Evolutionary conservation across 2,797 vertebrate species (phyloP).

Genomic region (Parambassis ranga): DNA sequence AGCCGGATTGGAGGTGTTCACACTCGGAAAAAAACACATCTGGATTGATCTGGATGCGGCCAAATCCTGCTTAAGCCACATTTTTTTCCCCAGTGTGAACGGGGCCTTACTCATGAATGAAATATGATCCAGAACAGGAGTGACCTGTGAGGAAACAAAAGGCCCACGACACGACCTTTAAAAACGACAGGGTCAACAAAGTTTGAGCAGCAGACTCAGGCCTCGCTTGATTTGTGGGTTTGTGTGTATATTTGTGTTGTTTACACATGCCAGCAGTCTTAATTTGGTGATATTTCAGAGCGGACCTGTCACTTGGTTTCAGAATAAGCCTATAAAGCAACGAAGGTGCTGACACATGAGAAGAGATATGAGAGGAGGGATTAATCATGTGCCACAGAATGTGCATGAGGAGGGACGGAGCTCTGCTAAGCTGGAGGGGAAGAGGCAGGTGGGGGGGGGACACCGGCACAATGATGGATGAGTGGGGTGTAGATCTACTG

Average conservation of each 20-base stretch:
- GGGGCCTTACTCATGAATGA: too few relatives aligned
- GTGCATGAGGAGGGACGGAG: conserved; percentile 47
- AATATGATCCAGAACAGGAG: conserved; percentile 2
- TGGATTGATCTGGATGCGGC: too few relatives aligned
- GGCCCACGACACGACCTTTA: conserved; percentile 30
- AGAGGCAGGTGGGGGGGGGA: conserved; percentile 13
- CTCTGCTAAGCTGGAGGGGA: conserved; percentile 49
- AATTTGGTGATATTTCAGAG: conserved; percentile 74
- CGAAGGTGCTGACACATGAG: conserved; percentile 66
- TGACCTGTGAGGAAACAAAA: conserved; percentile 16
- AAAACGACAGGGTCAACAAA: conserved; percentile 55
- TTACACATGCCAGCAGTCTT: conserved; percentile 72
- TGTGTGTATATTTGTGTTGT: conserved; percentile 60
- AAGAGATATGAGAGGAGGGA: conserved; percentile 67
- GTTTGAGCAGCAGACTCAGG: conserved; percentile 44
- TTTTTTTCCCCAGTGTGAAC: too few relatives aligned
- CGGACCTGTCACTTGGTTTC: conserved; percentile 68
- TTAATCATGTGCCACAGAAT: conserved; percentile 65
- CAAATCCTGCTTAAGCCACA: too few relatives aligned
- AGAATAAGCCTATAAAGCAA: conserved; percentile 73
- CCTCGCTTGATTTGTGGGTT: conserved; percentile 51
- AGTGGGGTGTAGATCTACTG: conserved; percentile 46
- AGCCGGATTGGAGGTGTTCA: too few relatives aligned
- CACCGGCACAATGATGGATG: conserved; percentile 52
- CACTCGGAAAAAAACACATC: too few relatives aligned